Evolutionary conservation across 2,113 vertebrate genomes (phyloP).

Genomic region (Varanus komodoensis): DNA sequence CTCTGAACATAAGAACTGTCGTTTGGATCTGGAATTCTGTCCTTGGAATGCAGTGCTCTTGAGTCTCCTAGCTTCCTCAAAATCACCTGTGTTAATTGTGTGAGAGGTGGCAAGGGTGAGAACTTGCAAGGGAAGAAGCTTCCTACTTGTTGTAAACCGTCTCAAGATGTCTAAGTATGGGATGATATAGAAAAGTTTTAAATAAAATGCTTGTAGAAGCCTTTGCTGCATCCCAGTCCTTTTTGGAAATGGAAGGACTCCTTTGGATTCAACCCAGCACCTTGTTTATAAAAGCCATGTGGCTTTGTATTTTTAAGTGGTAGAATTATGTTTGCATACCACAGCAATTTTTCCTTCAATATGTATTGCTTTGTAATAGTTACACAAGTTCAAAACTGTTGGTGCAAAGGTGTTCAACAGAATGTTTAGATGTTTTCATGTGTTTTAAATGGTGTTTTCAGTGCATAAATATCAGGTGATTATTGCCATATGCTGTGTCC

Average conservation of each 20-base stretch:
- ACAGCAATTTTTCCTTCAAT: not conserved
- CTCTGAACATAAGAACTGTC: not conserved
- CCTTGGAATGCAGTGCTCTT: too few species aligned
- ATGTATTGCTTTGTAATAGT: not conserved
- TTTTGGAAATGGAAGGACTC: not conserved
- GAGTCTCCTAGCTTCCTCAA: too few species aligned
- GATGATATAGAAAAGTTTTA: too few species aligned
- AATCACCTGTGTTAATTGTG: not conserved
- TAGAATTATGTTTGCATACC: not conserved
- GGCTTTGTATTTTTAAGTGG: not conserved
- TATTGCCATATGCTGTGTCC: not conserved
- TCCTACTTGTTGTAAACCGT: not conserved
- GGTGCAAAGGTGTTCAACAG: not conserved
- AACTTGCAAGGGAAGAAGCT: not conserved
- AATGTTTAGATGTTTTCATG: not conserved
- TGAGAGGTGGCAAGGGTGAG: not conserved
- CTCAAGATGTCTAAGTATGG: too few species aligned
- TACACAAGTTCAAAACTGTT: not conserved
- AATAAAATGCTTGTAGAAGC: not conserved
- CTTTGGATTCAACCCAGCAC: not conserved
- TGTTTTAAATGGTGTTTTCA: not conserved
- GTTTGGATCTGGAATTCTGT: not conserved
- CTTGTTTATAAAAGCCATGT: not conserved
- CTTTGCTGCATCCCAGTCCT: not conserved
- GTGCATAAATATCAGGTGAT: not conserved